These are phyloP conservation scores for Ctenopoma multispine DNA, from an alignment of 2,797 vertebrate species.

Conservation along the genomic window DNA sequence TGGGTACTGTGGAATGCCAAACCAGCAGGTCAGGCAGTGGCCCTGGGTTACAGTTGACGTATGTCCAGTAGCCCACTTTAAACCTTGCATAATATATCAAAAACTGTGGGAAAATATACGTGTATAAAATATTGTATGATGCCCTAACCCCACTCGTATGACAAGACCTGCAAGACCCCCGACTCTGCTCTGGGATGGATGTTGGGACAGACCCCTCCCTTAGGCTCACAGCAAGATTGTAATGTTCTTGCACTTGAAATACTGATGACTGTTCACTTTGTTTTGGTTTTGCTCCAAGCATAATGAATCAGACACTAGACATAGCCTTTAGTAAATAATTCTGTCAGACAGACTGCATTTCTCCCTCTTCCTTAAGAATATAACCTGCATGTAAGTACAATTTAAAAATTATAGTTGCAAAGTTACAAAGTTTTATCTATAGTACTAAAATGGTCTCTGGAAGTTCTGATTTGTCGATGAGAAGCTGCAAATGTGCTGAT, in stretches of 20 bases:
- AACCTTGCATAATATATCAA: slow-evolving; percentile 24
- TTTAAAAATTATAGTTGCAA: neutral
- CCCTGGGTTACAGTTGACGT: slow-evolving; percentile 61
- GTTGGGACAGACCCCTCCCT: slow-evolving; percentile 14
- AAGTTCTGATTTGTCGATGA: neutral
- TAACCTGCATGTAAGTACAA: neutral
- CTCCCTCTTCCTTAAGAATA: neutral
- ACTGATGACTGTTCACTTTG: neutral
- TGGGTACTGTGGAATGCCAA: slow-evolving; percentile 39
- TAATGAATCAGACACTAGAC: neutral
- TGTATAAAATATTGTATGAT: slow-evolving; percentile 13
- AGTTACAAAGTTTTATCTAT: neutral
- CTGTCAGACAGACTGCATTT: neutral
- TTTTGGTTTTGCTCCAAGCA: neutral
- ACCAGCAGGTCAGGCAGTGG: slow-evolving; percentile 34
- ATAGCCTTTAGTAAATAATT: neutral
- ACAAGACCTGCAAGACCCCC: slow-evolving; percentile 21
- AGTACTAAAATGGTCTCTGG: neutral
- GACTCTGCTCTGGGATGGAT: slow-evolving; percentile 1
- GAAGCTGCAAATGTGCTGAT: slow-evolving; percentile 55
- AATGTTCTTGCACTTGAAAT: slow-evolving; percentile 12
- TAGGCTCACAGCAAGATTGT: neutral
- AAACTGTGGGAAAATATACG: slow-evolving; percentile 44
- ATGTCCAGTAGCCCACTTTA: slow-evolving; percentile 22
- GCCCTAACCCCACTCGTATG: neutral